Base-by-base conservation (phyloP, 1,140 invertebrate genomes). In the Platorchestia sp. region DNA sequence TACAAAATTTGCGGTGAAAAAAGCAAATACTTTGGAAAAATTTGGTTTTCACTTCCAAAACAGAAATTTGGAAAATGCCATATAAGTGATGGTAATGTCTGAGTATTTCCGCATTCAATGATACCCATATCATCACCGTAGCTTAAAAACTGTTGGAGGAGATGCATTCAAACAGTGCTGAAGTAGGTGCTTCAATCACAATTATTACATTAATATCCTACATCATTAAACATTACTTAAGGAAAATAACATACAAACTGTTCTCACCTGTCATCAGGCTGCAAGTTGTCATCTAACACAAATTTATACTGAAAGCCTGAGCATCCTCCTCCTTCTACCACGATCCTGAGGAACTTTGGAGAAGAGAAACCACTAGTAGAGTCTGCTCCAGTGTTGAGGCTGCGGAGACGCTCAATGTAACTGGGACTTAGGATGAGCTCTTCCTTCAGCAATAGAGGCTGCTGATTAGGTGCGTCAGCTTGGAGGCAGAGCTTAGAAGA, bases 261-360 rank as follows among this genome's bases (percentile, higher is more conserved):
- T 75, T 10, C 90, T 95, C n/a, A 95, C 95, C 91, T 95, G 95
- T 95, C 95, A 95, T 95, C 95, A 42, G 47, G 51, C 53, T 93
- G 59, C 47, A 95, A 51, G 7, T 45, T 75, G 22, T 91, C 53
- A 59, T 95, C 99, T 96, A 99, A 97, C 96, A 98, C 98, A 97
- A 99, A 99, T 97, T 99, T 99, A 97, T 99, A 99, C 97, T 99
- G 99, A 97, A 99, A 99, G 19, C 99, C 99, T 40, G 99, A 99
- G 97, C 99, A 99, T 40, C 99, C 99, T 53, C 99, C 99, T 59
- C 99, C 99, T 97, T 99, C 99, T 1, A 99, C 99, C 59, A 98
- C 97, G 0, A 99, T 97, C 97, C 99, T 97, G 95, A 99, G 97
- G 96, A 97, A 97, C 51, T 90, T 44, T 40, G 43, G 91, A 45